phyloP scores from a whole-genome alignment of 2,797 vertebrate species.

The Acanthopagrus latus region DNA sequence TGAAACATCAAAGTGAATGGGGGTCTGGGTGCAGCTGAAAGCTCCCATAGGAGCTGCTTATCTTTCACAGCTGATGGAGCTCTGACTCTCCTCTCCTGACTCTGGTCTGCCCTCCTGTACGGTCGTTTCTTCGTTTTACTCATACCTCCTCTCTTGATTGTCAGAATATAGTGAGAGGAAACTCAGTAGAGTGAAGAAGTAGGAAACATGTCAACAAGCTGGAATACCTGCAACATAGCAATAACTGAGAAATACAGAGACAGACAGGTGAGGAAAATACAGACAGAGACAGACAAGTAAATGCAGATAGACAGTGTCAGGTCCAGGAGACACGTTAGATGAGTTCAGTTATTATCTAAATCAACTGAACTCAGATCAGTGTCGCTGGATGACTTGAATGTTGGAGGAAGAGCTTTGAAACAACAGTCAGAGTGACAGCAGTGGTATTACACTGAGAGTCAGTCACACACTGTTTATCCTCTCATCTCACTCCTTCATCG shows the following conservation, averaged over 20 bases:
- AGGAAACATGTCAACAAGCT: neutral
- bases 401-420: slow-evolving; percentile 2
- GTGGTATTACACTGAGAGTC: slow-evolving; percentile 22
- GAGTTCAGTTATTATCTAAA: slow-evolving; percentile 1
- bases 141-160: neutral
- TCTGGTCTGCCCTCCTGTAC: slow-evolving; percentile 5
- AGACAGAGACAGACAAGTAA: neutral
- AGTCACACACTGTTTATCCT: slow-evolving; percentile 18
- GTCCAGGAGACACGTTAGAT: neutral
- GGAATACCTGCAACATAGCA: neutral
- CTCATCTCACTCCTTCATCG: slow-evolving; percentile 20
- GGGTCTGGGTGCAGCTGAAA: slow-evolving; percentile 20
- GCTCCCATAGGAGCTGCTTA: slow-evolving; percentile 32
- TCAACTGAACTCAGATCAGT: slow-evolving; percentile 12
- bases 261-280: neutral
- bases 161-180: neutral
- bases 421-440: slow-evolving; percentile 13
- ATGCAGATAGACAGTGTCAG: neutral
- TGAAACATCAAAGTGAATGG: slow-evolving; percentile 29
- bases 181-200: neutral
- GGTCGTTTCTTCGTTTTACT: neutral
- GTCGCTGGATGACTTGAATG: neutral
- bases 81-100: slow-evolving; percentile 10
- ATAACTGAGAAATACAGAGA: neutral
- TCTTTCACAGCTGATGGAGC: slow-evolving; percentile 40